These are phyloP conservation scores for Caenorhabditis remanei DNA, from an alignment of 1,140 invertebrate genomes.

Conservation along the genomic window DNA sequence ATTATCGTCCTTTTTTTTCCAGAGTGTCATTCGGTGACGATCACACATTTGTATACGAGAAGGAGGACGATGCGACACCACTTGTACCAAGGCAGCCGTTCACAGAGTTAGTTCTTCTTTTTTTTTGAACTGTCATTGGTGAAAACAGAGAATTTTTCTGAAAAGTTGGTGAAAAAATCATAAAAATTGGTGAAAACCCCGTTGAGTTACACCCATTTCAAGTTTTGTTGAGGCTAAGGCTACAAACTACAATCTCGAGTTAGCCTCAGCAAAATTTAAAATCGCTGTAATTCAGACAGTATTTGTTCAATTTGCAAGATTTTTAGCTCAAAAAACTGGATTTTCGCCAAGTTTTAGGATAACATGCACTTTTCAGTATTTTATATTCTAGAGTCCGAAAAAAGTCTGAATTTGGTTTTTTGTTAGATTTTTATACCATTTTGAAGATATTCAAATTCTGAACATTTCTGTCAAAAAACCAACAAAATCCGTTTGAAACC, in stretches of 20 bases:
- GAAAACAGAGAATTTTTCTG: neutral
- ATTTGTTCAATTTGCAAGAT: too few species aligned
- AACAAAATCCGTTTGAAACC: too few species aligned
- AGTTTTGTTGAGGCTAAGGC: too few species aligned
- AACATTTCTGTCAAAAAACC: neutral
- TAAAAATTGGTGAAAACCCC: neutral
- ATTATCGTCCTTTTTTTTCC: neutral
- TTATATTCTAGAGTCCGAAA: too few species aligned
- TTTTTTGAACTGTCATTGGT: neutral
- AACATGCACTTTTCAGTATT: too few species aligned
- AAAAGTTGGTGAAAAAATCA: neutral
- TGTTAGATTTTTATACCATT: neutral
- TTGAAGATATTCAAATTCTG: neutral
- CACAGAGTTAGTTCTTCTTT: slow-evolving; percentile 63
- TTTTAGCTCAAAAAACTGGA: too few species aligned
- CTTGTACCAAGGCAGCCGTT: slow-evolving; percentile 60
- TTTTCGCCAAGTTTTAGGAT: too few species aligned
- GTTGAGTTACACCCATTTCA: too few species aligned
- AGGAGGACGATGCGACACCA: slow-evolving; percentile 63
- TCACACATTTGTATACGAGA: slow-evolving; percentile 64
- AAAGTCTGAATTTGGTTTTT: too few species aligned
- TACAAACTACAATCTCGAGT: too few species aligned
- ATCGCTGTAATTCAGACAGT: too few species aligned
- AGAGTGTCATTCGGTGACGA: slow-evolving; percentile 65
- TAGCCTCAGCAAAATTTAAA: too few species aligned